Evolutionary conservation across 2,113 vertebrate genomes (phyloP), one percentile per base, ranked within the genome.

Genomic region (Vanacampus margaritifer): DNA sequence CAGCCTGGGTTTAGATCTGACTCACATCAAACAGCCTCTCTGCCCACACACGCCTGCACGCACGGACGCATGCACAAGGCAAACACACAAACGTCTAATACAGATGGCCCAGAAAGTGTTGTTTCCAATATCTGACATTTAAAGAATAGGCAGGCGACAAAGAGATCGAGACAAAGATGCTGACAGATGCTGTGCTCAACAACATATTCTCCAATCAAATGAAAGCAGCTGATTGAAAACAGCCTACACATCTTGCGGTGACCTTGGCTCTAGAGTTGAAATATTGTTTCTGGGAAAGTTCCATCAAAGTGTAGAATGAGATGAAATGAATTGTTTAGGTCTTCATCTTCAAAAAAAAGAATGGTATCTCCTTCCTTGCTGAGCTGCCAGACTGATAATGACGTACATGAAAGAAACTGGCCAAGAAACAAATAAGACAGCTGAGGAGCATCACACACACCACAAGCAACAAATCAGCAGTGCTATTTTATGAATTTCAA

Each of bases 41-140:
- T 87, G 82, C 89, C 88, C 88, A 89, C 88, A 86, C 90, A 83
- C 83, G 78, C 84, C 78, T 81, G 83, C 68, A 85, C 78, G 71
- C 64, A 78, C 74, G 65, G 66, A 77, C 73, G 66, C 64, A 75
- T 59, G 76, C 66, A 73, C 67, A 75, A 4, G 64, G 70, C 65
- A 73, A 59, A 75, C 68, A 80, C 82, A 82, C 69, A 86, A 71
- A 81, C 79, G 76, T 76, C 71, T 82, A 82, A 85, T 80, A 82
- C 84, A 78, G 77, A 88, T 66, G 71, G 84, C 76, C 83, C 81
- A 86, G 85, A 88, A 74, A 79, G 73, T 84, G 76, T 67, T 66
- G 87, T 85, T 88, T 90, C 85, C 81, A 87, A 90, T 90, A 89
- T 89, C 74, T 92, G 91, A 92, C 91, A 92, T 92, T 92, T 91